These are phyloP conservation scores for Lutraria rhynchaena DNA, from an alignment of 1,140 invertebrate species.

Conservation along the genomic window DNA sequence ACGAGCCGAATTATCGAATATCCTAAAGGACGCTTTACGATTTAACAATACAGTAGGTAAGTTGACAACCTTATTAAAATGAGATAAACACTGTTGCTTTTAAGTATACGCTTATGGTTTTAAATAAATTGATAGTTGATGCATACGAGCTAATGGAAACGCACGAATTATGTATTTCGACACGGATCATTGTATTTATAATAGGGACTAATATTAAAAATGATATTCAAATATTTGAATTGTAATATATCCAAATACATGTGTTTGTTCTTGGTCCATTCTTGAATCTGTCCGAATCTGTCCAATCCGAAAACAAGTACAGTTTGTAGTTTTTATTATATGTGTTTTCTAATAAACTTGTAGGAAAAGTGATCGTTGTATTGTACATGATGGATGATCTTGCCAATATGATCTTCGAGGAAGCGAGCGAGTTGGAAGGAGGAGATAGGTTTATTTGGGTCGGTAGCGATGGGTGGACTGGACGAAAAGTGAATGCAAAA, in stretches of 20 bases:
- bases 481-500: slow-evolving; percentile 86
- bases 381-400: slow-evolving; percentile 25
- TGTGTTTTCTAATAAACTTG: slow-evolving; percentile 9
- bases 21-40: not conserved
- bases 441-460: slow-evolving; percentile 86
- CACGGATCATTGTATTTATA: not conserved
- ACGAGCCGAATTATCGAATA: not conserved
- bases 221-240: not conserved
- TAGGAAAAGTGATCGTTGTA: slow-evolving; percentile 40
- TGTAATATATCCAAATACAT: not conserved
- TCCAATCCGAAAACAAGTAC: too few relatives aligned
- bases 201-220: too few relatives aligned
- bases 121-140: too few relatives aligned
- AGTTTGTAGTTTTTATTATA: too few relatives aligned
- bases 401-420: slow-evolving; percentile 80
- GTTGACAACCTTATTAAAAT: too few relatives aligned
- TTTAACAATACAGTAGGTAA: slow-evolving; percentile 43
- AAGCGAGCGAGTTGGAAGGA: slow-evolving; percentile 78
- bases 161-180: too few relatives aligned
- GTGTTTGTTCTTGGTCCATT: too few relatives aligned
- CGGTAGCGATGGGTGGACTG: slow-evolving; percentile 90
- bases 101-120: too few relatives aligned
- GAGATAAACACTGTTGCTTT: too few relatives aligned
- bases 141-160: too few relatives aligned
- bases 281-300: too few relatives aligned